phyloP scores from a whole-genome alignment of 2,888 invertebrate genomes.

The Clanis bilineata region DNA sequence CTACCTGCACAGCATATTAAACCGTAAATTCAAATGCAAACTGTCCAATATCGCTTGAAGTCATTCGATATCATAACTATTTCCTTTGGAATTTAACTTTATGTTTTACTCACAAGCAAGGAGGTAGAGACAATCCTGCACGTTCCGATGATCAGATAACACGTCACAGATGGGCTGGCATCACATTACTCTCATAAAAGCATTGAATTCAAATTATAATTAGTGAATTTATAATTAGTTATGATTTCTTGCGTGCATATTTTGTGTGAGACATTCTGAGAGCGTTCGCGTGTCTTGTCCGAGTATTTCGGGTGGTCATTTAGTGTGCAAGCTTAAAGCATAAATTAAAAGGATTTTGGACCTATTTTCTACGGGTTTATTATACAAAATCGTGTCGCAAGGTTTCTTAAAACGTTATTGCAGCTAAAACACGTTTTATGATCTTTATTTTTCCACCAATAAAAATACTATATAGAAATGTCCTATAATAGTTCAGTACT shows the following conservation, averaged over 20 bases:
- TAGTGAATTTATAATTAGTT: constrained; percentile 21
- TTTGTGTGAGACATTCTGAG: constrained; percentile 1
- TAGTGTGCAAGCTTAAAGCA: not conserved
- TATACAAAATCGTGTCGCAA: not conserved
- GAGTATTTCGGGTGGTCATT: not conserved
- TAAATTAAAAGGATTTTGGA: not conserved
- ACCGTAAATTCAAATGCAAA: not conserved
- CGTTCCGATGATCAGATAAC: constrained; percentile 16
- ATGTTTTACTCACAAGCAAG: not conserved
- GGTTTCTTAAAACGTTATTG: not conserved
- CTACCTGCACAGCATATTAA: not conserved
- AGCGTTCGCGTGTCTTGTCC: not conserved
- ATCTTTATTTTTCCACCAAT: too few relatives aligned
- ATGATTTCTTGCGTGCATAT: constrained; percentile 17
- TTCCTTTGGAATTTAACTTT: constrained; percentile 4
- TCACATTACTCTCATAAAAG: constrained; percentile 16
- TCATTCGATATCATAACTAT: not conserved
- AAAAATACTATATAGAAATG: too few relatives aligned
- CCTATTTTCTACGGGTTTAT: not conserved
- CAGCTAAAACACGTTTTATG: not conserved
- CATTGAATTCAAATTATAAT: constrained; percentile 16
- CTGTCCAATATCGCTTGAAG: not conserved
- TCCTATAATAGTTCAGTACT: too few relatives aligned
- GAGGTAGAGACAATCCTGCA: constrained; percentile 10
- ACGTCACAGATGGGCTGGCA: constrained; percentile 3